These are phyloP conservation scores for Linurgus olivaceus DNA, from an alignment of 2,797 vertebrate species.

Conservation along the genomic window DNA sequence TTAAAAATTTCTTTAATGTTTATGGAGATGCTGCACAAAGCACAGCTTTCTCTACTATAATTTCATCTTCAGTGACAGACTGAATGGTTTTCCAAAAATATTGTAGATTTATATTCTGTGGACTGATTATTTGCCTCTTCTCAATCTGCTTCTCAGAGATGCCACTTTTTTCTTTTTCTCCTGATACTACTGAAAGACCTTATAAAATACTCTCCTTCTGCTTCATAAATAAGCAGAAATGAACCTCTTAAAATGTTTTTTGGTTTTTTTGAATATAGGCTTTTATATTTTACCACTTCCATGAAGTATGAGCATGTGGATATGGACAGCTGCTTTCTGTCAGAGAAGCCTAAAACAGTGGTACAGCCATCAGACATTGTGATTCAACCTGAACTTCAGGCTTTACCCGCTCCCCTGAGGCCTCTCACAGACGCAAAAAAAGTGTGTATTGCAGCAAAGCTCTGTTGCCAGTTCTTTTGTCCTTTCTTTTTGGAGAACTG, in stretches of 20 bases:
- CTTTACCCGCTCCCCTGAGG: constrained; percentile 64
- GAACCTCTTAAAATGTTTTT: background rate
- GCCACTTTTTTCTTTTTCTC: background rate
- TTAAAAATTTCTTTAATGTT: background rate
- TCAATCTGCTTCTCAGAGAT: background rate
- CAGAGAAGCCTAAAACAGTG: constrained; percentile 66
- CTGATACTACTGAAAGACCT: background rate
- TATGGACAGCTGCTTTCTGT: constrained; percentile 85
- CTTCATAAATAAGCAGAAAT: background rate
- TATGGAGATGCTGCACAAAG: background rate
- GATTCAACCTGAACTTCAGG: constrained; percentile 56
- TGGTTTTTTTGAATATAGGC: constrained; percentile 61
- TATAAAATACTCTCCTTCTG: background rate
- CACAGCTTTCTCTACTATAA: background rate
- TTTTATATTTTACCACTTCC: constrained; percentile 86
- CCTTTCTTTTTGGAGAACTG: background rate
- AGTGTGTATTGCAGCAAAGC: background rate
- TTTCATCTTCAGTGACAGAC: background rate
- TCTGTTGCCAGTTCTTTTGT: background rate
- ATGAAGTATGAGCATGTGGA: constrained; percentile 81
- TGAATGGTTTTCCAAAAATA: background rate
- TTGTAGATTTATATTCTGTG: background rate
- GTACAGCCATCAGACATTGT: constrained; percentile 66
- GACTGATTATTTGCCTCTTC: background rate
- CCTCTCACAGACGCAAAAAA: constrained; percentile 13